These are phyloP conservation scores for Pimephales promelas DNA, from an alignment of 2,113 vertebrate genomes.

Conservation along the genomic window DNA sequence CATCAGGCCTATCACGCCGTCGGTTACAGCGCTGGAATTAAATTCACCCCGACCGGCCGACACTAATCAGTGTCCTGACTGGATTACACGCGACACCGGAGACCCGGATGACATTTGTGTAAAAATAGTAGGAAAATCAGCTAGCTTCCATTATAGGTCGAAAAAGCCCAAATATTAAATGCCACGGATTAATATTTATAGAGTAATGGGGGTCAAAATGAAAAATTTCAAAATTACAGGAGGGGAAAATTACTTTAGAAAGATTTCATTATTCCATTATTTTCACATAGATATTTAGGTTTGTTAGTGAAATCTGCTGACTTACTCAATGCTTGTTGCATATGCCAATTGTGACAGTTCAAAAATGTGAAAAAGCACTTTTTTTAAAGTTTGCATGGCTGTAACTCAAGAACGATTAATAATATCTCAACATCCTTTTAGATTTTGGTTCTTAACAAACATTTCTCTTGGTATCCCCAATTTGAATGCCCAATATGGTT, in stretches of 20 bases:
- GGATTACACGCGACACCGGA: slow-evolving; percentile 43
- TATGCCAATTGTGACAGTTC: not conserved
- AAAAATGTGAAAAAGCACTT: too few species aligned
- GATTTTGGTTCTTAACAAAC: not conserved
- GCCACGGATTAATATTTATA: not conserved
- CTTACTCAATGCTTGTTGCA: not conserved
- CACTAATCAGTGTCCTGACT: slow-evolving; percentile 48
- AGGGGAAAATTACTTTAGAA: not conserved
- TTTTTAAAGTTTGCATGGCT: not conserved
- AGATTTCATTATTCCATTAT: not conserved
- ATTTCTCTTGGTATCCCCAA: not conserved
- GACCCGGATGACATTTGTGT: slow-evolving; percentile 38
- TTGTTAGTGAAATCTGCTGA: not conserved
- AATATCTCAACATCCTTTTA: too few species aligned
- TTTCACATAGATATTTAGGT: not conserved
- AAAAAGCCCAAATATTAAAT: not conserved
- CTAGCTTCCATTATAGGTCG: not conserved
- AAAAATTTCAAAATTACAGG: too few species aligned
- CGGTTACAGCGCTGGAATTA: slow-evolving; percentile 48
- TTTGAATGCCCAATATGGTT: not conserved
- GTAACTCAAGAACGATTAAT: not conserved
- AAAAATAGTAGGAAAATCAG: slow-evolving; percentile 40
- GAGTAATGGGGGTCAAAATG: not conserved
- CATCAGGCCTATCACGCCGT: slow-evolving; percentile 39
- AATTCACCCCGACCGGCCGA: slow-evolving; percentile 47